A percentile compares a stretch with the other conserved stretches of the same genome.
phyloP scores from a whole-genome alignment of 1,140 invertebrate genomes.

The Brachionus rotundiformis region DNA sequence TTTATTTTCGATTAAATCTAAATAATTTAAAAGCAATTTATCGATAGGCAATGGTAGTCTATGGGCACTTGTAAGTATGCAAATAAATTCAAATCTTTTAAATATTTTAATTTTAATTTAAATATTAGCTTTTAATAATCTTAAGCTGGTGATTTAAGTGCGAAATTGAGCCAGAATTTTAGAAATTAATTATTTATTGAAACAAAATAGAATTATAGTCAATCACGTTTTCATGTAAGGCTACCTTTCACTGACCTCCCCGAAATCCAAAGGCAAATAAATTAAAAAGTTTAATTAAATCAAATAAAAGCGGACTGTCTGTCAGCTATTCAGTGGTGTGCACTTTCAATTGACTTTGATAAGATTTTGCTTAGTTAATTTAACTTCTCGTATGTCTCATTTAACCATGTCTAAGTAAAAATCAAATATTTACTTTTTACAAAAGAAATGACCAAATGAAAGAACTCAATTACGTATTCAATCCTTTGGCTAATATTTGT shows the following conservation, averaged over 20 bases:
- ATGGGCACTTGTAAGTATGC: background rate
- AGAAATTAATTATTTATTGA: background rate
- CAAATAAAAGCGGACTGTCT: background rate
- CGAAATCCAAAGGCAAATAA: background rate
- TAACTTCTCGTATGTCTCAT: slow-evolving; percentile 28
- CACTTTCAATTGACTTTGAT: slow-evolving; percentile 30
- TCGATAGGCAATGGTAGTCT: background rate
- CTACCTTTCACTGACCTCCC: background rate
- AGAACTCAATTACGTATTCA: slow-evolving; percentile 40
- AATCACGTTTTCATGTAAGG: background rate
- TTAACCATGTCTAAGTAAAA: slow-evolving; percentile 28
- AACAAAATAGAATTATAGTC: background rate
- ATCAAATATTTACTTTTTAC: slow-evolving; percentile 15
- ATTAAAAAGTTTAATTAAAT: background rate
- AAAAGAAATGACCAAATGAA: slow-evolving; percentile 17
- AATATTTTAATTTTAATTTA: background rate
- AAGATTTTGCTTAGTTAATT: background rate
- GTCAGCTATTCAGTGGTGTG: background rate
- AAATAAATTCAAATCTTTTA: slow-evolving; percentile 14
- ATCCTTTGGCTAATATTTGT: slow-evolving; percentile 40
- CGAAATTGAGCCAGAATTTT: background rate
- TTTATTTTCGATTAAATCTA: background rate
- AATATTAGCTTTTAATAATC: slow-evolving; percentile 12
- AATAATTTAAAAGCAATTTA: background rate
- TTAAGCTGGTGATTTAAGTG: background rate